phyloP scores from a whole-genome alignment of 2,113 vertebrate species.

The Oncorhynchus tshawytscha region DNA sequence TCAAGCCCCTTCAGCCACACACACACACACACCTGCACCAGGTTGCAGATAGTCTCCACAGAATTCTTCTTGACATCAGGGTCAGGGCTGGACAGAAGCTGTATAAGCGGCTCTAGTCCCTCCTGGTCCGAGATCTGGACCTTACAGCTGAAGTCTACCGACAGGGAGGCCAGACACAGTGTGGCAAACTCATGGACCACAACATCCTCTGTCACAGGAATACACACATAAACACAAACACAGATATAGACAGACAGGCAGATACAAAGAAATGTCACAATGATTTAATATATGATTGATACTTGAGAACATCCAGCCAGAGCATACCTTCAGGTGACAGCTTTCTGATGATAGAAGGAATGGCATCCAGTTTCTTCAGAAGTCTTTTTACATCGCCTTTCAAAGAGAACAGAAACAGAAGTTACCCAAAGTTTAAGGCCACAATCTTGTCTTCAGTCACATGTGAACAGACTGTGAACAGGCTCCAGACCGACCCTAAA shows the following conservation, averaged over 20 bases:
- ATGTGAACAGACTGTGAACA: too few relatives aligned
- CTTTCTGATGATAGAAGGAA: constrained; percentile 80
- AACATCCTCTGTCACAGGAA: constrained; percentile 75
- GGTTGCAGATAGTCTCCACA: constrained; percentile 84
- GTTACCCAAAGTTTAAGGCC: not conserved
- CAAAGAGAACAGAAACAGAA: constrained; percentile 46
- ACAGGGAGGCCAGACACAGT: constrained; percentile 82
- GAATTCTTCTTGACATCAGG: constrained; percentile 92
- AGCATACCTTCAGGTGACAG: constrained; percentile 82
- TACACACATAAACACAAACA: constrained; percentile 16
- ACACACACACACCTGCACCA: constrained; percentile 79
- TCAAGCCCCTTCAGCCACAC: not conserved
- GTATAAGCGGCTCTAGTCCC: constrained; percentile 78
- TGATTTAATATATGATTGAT: not conserved
- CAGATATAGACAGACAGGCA: not conserved
- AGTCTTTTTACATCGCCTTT: constrained; percentile 82
- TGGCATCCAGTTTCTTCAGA: constrained; percentile 80
- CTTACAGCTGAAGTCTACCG: constrained; percentile 81
- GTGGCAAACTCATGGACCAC: constrained; percentile 80
- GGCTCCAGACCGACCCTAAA: too few relatives aligned
- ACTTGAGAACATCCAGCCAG: not conserved
- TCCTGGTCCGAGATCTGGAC: constrained; percentile 78
- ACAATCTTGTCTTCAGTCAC: too few relatives aligned
- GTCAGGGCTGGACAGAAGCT: constrained; percentile 82
- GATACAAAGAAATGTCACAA: not conserved